These are phyloP conservation scores for human DNA, from an alignment of 2,113 vertebrate species.

Conservation along the genomic window GRCh38 chr9:135020001-135020500, in stretches of 20 bases:
- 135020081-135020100: no score
- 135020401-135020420: neutral
- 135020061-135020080: accelerated
- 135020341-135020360: accelerated
- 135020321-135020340: accelerated
- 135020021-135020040: accelerated
- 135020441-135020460: no score
- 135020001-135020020: neutral
- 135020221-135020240: accelerated
- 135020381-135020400: neutral
- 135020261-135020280: accelerated
- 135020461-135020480: neutral
- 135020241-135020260: neutral
- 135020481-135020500: accelerated
- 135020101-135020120: neutral
- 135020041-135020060: accelerated
- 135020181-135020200: accelerated
- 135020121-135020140: accelerated
- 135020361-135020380: accelerated
- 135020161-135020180: accelerated
- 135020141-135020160: accelerated
- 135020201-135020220: no score
- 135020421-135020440: accelerated
- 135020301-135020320: accelerated
- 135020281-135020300: neutral